Evolutionary conservation across 2,797 vertebrate genomes (phyloP).

Genomic region (Acanthiza pusilla): DNA sequence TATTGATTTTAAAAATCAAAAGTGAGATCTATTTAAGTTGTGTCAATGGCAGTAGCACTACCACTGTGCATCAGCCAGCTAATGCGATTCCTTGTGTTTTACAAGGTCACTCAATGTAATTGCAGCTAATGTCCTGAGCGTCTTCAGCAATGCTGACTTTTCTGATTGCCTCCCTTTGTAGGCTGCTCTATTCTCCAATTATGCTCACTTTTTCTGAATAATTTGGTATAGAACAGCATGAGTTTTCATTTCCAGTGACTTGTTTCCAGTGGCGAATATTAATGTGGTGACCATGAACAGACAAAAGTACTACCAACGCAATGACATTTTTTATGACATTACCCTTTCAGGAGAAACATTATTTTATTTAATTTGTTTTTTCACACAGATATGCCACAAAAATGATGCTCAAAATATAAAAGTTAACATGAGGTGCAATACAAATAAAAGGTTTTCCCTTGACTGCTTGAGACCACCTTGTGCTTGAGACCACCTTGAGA

Average conservation of each 20-base stretch:
- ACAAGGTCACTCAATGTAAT: background rate
- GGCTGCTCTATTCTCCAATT: background rate
- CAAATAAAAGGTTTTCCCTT: background rate
- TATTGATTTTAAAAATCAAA: background rate
- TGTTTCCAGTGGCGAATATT: slow-evolving; percentile 1
- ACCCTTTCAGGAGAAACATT: background rate
- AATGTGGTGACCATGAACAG: background rate
- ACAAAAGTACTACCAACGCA: background rate
- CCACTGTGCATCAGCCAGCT: background rate
- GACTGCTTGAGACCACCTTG: background rate
- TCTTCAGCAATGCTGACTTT: background rate
- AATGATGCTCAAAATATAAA: background rate
- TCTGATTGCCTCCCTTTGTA: background rate
- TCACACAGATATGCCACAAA: background rate
- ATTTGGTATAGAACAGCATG: slow-evolving; percentile 14
- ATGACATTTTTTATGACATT: background rate
- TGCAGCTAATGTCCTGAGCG: background rate
- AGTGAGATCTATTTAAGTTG: background rate
- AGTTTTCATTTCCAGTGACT: slow-evolving; percentile 2
- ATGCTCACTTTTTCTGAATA: background rate
- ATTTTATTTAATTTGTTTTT: background rate
- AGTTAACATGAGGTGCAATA: background rate
- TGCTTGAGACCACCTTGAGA: no score
- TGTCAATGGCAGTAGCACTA: background rate
- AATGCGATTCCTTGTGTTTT: background rate